A percentile compares a stretch with the other conserved stretches of the same genome.
Evolutionary conservation across 53 echinoderm and acorn worm species (phyloP).

Genomic region (Pentamera pediparva): DNA sequence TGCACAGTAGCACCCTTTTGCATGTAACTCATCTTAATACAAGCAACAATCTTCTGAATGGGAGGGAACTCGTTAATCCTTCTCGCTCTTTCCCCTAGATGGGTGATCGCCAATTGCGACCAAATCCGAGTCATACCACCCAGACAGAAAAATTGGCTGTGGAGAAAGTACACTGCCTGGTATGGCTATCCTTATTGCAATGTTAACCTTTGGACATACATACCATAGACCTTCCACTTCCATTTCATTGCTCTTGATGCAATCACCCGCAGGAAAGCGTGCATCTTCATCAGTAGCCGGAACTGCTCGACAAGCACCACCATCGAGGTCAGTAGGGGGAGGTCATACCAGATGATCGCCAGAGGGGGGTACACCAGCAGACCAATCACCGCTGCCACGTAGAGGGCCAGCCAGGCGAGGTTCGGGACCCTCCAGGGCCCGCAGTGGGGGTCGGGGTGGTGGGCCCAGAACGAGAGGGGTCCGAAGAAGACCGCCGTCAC

Average conservation of each 20-base stretch:
- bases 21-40: no score
- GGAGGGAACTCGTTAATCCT: no score
- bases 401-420: conserved; percentile 61
- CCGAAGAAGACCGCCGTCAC: conserved; percentile 73
- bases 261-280: conserved; percentile 85
- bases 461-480: conserved; percentile 81
- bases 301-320: conserved; percentile 72
- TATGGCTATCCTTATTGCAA: no score
- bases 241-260: conserved; percentile 62
- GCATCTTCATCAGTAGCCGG: conserved; percentile 87
- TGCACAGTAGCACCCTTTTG: no score
- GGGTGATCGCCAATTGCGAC: no score
- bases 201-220: no score
- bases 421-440: conserved; percentile 51
- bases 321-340: conserved; percentile 76
- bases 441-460: conserved; percentile 13
- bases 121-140: no score
- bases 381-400: conserved; percentile 43
- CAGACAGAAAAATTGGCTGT: no score
- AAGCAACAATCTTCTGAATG: no score
- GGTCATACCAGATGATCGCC: conserved; percentile 49
- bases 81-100: no score
- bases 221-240: conserved; percentile 56
- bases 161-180: no score
- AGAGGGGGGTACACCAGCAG: conserved; percentile 59